phyloP scores from a whole-genome alignment of 2,113 vertebrate species.

The Gymnogyps californianus region DNA sequence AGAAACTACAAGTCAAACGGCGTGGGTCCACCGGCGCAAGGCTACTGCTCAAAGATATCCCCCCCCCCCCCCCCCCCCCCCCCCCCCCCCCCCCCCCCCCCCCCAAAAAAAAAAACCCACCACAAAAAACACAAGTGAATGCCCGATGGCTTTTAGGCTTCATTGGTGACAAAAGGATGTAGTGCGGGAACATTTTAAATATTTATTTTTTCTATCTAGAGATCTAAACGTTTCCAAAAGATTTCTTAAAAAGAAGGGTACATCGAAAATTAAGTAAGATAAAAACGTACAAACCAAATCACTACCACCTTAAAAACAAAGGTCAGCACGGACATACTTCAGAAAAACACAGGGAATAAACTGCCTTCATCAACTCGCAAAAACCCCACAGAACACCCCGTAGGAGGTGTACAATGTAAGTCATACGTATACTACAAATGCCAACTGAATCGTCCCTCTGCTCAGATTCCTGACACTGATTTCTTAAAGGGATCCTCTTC shows the following conservation, averaged over 20 bases:
- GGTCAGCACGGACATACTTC: neutral
- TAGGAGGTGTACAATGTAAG: neutral
- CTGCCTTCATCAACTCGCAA: too few species aligned
- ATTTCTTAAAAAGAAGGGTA: neutral
- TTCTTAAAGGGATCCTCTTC: neutral
- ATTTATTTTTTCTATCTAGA: neutral
- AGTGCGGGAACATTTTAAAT: neutral
- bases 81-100: too few species aligned
- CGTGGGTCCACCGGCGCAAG: fast-evolving
- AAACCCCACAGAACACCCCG: too few species aligned
- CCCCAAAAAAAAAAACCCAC: neutral
- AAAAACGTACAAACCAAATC: neutral
- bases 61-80: too few species aligned
- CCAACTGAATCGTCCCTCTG: neutral
- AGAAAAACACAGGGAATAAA: neutral
- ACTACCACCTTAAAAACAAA: neutral
- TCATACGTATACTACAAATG: neutral
- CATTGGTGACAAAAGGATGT: neutral
- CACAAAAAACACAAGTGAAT: neutral
- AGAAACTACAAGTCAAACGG: neutral
- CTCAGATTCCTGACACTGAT: neutral
- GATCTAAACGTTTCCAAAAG: neutral
- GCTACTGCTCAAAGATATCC: neutral
- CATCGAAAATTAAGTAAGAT: neutral
- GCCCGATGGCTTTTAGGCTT: neutral